Evolutionary conservation across 2,113 vertebrate genomes (phyloP), one percentile per base, ranked within the genome.

Genomic region (Gasterosteus aculeatus): DNA sequence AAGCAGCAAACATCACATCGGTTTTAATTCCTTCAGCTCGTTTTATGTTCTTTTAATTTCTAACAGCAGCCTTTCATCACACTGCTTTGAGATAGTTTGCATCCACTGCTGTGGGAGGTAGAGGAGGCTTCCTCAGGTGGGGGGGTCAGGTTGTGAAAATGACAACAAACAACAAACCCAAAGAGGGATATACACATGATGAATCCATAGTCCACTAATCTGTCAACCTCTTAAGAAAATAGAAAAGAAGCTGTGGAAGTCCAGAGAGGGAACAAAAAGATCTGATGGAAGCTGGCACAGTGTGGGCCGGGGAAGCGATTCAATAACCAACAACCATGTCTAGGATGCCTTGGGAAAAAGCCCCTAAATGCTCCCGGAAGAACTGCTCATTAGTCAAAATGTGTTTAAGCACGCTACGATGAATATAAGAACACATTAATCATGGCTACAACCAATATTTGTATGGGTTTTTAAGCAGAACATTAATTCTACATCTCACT

Each of bases 1-100:
- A 54, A 71, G 77, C 65, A 69, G 77, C 68, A 77, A 83, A 77
- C 72, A 35, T n/a, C 69, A 71, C 51, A 81, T 82, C 84, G 11
- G 12, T 61, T 82, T 70, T 46, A 70, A 83, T 88, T 81, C 67
- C 54, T 78, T 76, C 12, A 39, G 54, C 19, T 54, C 0, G 15
- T 77, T 71, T 69, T 0, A 2, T 46, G 61, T 69, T 69, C 26
- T n/a, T 71, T 69, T 15, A 9, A 18, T 73, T 79, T 80, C 63
- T 39, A 69, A 66, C 69, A 66, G 19, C 59, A 2, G 2, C 70
- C 77, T 74, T 56, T 58, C 41, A 29, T n/a, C 75, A 0, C 38
- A 35, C 65, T 35, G 57, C 8, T 65, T 57, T 68, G 19, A 81
- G 29, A 58, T 15, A 10, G 67, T 69, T 77, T 42, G 19, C 41